Evolutionary conservation across 1,140 invertebrate genomes (phyloP), one percentile per base, ranked within the genome.

Genomic region (Bombus balteatus): DNA sequence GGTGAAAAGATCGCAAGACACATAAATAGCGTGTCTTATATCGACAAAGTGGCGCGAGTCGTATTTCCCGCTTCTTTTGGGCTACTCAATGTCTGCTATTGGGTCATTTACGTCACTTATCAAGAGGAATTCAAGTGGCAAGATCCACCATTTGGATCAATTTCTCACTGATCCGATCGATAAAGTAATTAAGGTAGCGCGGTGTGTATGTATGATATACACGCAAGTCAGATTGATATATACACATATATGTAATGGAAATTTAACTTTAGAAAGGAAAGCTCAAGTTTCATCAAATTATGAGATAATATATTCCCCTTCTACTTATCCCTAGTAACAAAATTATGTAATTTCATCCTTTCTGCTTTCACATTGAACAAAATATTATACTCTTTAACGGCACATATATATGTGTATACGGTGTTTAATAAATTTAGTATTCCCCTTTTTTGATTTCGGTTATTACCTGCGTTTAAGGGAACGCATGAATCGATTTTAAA

Each of bases 41-140:
- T 99, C 83, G 98, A 99, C 94, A 96, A 97, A 90, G 96, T 98
- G 1, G 98, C 98, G 0, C 96, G 98, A 53, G 95, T 99, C 75
- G 94, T 98, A 32, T 99, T 99, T 93, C 98, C 98, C 3, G 96
- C 97, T 5, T 98, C 98, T 2, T 99, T 99, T 92, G 96, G 96
- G 0, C 94, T 98, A 1, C 97, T 99, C 68, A 99, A 98, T 92
- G 92, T 99, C 39, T 97, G 97, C 92, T 99, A 99, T 94, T 99
- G 98, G 98, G 95, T 98, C 85, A 95, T 97, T 65, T 98, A 98
- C 94, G 96, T 97, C 22, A 96, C 96, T 78, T 97, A 96, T 82
- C 97, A 97, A 90, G 96, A 97, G 86, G 96, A 97, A 92, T 97
- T 97, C 92, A 96, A 97, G 87, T 97, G 97, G 97, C 96, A 96